Base-by-base conservation (phyloP, 2,113 vertebrate genomes). In the Camelus bactrianus region DNA sequence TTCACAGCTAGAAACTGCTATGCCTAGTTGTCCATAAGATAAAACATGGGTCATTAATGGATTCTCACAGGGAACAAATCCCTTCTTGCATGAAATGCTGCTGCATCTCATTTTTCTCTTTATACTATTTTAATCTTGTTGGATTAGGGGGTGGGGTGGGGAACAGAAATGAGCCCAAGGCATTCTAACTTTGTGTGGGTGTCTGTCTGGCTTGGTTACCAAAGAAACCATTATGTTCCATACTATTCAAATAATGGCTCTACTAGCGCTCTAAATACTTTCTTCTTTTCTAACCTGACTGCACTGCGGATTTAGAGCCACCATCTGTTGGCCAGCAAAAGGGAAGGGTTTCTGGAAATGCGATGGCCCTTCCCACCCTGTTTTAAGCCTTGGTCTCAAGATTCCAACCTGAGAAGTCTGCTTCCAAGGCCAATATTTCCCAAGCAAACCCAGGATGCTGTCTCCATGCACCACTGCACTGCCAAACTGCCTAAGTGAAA, bases 201-300 rank as follows among this genome's bases (percentile, higher is more conserved):
- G 98, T 98, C 96, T 97, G 97, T 97, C 97, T 19, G 76, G 97
- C 97, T 98, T 97, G 97, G 97, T 98, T 99, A 98, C 98, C 98
- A 98, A 98, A 98, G 98, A 98, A 98, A 99, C 98, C 98, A 98
- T 98, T 98, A 98, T 98, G 97, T 98, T 98, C 97, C 96, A 98
- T 97, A 98, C 94, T 95, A 97, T 97, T 96, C 97, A 97, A 98
- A 98, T 96, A 98, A 97, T 98, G 98, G 97, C 97, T 98, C 96
- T 98, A 98, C 97, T 97, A 96, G 97, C 69, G 96, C 96, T 98
- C 97, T 97, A 98, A 98, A 98, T 98, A 98, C 97, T 97, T 97
- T 88, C 62, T 95, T 95, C 95, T 96, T 89, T 94, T 83, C 96
- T 93, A 95, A 93, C 79, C 96, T 97, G 97, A 98, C 98, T 98